phyloP scores from a whole-genome alignment of 2,797 vertebrate species.

The Xiphorhynchus erythropygius region DNA sequence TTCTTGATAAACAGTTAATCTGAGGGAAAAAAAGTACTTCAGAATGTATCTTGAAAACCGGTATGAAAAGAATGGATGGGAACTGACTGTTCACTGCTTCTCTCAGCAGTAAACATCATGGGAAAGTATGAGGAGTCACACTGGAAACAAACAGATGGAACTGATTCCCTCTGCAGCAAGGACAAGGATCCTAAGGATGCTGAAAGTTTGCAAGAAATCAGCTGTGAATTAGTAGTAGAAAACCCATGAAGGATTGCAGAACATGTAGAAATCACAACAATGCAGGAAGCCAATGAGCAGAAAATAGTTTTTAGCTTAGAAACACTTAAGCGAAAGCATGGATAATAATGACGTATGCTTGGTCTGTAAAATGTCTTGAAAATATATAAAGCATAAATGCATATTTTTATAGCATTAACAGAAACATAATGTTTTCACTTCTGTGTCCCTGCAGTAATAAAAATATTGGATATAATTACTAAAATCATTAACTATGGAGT shows the following conservation, averaged over 20 bases:
- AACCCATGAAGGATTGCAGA: neutral
- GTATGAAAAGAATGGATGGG: neutral
- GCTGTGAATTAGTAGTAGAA: neutral
- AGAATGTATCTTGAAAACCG: neutral
- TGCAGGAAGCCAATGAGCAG: neutral
- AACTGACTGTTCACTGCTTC: neutral
- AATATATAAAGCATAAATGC: neutral
- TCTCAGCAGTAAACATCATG: neutral
- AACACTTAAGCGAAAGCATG: neutral
- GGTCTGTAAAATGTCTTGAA: neutral
- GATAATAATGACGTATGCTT: neutral
- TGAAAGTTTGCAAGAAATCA: neutral
- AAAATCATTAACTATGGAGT: neutral
- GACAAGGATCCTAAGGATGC: neutral
- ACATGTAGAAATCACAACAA: neutral
- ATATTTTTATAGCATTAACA: neutral
- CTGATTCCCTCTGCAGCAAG: neutral
- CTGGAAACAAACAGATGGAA: neutral
- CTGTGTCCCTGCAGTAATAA: neutral
- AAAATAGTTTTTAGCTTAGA: neutral
- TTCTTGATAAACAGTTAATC: neutral
- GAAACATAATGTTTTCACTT: neutral
- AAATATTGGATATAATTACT: neutral
- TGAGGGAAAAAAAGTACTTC: rapidly evolving
- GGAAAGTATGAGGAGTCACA: neutral